Evolutionary conservation across 1,140 invertebrate genomes (phyloP).

Genomic region (Teleogryllus occipitalis): DNA sequence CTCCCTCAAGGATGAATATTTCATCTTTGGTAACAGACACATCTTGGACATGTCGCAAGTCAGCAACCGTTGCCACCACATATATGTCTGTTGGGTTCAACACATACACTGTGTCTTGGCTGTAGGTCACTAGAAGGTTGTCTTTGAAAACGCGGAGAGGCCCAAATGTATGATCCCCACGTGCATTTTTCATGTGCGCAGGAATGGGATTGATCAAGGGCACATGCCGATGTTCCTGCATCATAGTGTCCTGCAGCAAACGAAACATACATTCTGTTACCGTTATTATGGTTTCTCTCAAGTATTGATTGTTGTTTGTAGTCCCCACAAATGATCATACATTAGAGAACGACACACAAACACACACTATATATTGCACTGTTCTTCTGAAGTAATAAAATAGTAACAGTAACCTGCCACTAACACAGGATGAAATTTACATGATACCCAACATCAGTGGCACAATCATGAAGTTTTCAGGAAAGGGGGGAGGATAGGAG

Average conservation of each 20-base stretch:
- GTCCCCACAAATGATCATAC: too few species aligned
- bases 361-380: too few species aligned
- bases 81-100: conserved; percentile 55
- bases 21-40: conserved; percentile 63
- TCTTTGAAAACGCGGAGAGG: conserved; percentile 56
- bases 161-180: conserved; percentile 56
- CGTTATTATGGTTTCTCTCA: too few species aligned
- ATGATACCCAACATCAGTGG: too few species aligned
- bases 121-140: conserved; percentile 64
- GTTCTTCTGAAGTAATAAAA: too few species aligned
- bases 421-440: too few species aligned
- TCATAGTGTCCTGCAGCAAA: conserved; percentile 45
- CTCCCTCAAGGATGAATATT: conserved; percentile 67
- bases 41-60: conserved; percentile 40
- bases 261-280: too few species aligned
- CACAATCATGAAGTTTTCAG: too few species aligned
- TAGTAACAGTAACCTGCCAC: too few species aligned
- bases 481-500: too few species aligned
- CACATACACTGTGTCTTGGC: conserved; percentile 59
- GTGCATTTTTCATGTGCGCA: conserved; percentile 39
- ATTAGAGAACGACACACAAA: too few species aligned
- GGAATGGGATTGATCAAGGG: conserved; percentile 57
- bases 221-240: conserved; percentile 50
- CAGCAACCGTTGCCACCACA: conserved; percentile 38
- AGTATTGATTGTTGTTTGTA: too few species aligned